Evolutionary conservation across 2,113 vertebrate species (phyloP).

Genomic region (Pterocles burchelli): DNA sequence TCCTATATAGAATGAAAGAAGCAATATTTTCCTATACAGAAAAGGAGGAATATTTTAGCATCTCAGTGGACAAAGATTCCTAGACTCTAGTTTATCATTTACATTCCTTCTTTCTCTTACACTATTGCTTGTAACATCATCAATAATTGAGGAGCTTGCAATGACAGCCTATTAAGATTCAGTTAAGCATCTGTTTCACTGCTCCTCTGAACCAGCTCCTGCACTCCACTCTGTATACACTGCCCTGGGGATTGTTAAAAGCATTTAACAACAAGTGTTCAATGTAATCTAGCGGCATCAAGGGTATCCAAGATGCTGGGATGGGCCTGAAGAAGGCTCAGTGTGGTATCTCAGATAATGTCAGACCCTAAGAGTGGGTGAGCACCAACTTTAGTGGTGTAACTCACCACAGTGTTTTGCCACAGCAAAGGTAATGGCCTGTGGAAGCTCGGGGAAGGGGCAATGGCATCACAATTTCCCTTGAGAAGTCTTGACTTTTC

Average conservation of each 20-base stretch:
- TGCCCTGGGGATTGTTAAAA: not conserved
- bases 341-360: not conserved
- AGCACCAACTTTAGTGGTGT: not conserved
- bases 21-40: not conserved
- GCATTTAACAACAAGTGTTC: not conserved
- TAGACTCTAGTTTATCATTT: not conserved
- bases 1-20: not conserved
- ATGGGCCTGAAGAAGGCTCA: not conserved
- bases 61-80: not conserved
- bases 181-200: not conserved
- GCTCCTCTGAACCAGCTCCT: not conserved
- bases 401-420: not conserved
- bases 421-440: not conserved
- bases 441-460: fast-evolving
- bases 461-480: fast-evolving
- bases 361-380: not conserved
- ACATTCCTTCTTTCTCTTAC: not conserved
- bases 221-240: not conserved
- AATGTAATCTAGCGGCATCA: not conserved
- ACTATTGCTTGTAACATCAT: not conserved
- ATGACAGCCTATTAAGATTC: not conserved
- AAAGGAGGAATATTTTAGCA: not conserved
- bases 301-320: not conserved
- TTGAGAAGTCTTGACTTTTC: not conserved
- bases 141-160: not conserved